Base-by-base conservation (phyloP, 2,113 vertebrate genomes). In the Oriolus oriolus region DNA sequence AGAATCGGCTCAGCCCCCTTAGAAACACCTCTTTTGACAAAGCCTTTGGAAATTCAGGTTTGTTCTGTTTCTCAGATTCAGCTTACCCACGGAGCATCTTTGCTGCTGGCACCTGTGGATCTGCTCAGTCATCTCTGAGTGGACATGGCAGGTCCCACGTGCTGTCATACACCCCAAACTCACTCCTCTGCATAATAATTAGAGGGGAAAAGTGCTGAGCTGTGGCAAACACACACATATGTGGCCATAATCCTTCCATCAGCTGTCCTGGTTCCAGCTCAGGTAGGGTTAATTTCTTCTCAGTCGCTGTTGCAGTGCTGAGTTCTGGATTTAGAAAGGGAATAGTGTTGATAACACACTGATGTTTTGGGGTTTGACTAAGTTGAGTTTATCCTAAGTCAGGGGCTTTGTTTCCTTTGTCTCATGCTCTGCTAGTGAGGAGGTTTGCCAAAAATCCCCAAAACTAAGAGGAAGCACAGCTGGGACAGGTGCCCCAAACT, bases 321-420 rank as follows among this genome's bases (percentile, higher is more conserved):
- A 30, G 5, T 7, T 60, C 37, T 60, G 27, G 37, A 23, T 52
- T 37, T 68, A 44, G 45, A 77, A 37, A 33, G 21, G 27, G 21
- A 77, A 33, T 19, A 27, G 37, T 11, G 14, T 33, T 77, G 33
- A 27, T 22, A 68, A 37, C 33, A 52, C 26, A 37, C 14, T 7
- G 7, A 77, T 18, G 17, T 52, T 52, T 52, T 31, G 11, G 33
- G 37, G 6, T 68, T 60, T 52, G 37, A 86, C 9, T 31, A 17
- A 50, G 11, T 15, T 0, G 0, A 12, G 14, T 18, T 52, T 22
- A 27, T 37, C 31, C 27, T 22, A 52, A 44, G 5, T 27, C 33
- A 37, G 14, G 26, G 23, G 6, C 21, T 68, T 68, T 10, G 6
- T 52, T 60, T 77, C 11, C 22, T 22, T 59, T 35, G 7, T 23